phyloP scores from a whole-genome alignment of 2,113 vertebrate species.

The Aspidoscelis tigris region DNA sequence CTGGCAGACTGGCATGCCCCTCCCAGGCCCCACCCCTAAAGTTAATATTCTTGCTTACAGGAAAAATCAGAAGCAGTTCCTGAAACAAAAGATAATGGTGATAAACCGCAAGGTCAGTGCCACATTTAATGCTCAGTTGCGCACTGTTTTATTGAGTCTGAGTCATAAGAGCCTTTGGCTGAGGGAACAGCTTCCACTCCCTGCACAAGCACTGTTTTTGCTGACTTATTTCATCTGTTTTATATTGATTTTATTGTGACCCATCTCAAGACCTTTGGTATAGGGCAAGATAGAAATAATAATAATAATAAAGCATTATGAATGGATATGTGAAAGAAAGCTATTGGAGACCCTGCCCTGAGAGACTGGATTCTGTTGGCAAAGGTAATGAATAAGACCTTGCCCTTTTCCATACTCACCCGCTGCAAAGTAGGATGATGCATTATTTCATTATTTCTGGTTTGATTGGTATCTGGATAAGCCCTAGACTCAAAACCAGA shows the following conservation, averaged over 20 bases:
- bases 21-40: neutral
- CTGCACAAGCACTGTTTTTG: too few relatives aligned
- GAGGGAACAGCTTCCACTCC: too few relatives aligned
- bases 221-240: too few relatives aligned
- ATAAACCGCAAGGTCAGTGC: neutral
- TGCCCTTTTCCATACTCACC: too few relatives aligned
- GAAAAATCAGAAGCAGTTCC: neutral
- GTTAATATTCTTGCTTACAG: neutral
- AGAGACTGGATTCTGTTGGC: neutral
- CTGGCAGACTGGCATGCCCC: neutral
- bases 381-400: neutral
- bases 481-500: neutral
- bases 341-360: too few relatives aligned
- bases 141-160: constrained; percentile 17
- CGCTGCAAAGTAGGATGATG: rapidly evolving
- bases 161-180: neutral
- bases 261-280: too few relatives aligned
- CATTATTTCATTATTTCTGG: neutral
- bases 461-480: neutral
- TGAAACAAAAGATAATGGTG: neutral
- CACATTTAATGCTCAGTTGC: neutral
- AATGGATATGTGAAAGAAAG: rapidly evolving
- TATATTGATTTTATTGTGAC: too few relatives aligned
- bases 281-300: too few relatives aligned
- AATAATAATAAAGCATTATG: constrained; percentile 20